Conservation (phyloP, 2,888 invertebrate species). For the Drosophila histrio region DNA sequence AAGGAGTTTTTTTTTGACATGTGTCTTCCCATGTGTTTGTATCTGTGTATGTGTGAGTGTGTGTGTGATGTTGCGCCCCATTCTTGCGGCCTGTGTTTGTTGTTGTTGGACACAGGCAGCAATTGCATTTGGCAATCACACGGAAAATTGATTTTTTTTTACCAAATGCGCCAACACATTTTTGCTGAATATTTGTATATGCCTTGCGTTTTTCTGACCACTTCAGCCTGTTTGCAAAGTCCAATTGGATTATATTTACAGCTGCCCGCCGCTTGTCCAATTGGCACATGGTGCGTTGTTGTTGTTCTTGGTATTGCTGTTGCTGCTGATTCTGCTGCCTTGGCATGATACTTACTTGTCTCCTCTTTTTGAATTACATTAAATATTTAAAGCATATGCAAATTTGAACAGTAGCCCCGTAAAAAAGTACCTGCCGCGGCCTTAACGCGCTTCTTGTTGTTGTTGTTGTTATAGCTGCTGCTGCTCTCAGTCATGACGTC, state of each 20-base stretch:
- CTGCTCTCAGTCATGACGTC: constrained; percentile 53
- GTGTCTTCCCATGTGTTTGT: constrained; percentile 19
- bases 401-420: constrained; percentile 75
- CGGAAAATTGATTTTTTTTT: constrained; percentile 76
- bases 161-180: constrained; percentile 65
- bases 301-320: constrained; percentile 24
- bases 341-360: constrained; percentile 48
- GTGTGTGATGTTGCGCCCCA: constrained; percentile 40
- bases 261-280: constrained; percentile 50
- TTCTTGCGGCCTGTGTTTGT: constrained; percentile 35
- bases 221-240: constrained; percentile 34
- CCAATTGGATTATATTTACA: constrained; percentile 60
- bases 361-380: constrained; percentile 75
- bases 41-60: constrained; percentile 15
- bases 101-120: constrained; percentile 33
- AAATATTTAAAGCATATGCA: constrained; percentile 80
- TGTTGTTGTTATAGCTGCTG: constrained; percentile 29
- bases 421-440: constrained; percentile 63
- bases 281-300: constrained; percentile 59
- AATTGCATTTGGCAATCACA: constrained; percentile 68
- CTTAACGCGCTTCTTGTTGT: constrained; percentile 59
- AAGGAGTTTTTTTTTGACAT: constrained; percentile 35
- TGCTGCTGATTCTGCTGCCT: constrained; percentile 13
- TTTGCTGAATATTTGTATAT: constrained; percentile 39
- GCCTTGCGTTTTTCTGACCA: constrained; percentile 32